Base-by-base conservation (phyloP, 1,140 invertebrate species). In the Pseudomyrmex cubaensis region DNA sequence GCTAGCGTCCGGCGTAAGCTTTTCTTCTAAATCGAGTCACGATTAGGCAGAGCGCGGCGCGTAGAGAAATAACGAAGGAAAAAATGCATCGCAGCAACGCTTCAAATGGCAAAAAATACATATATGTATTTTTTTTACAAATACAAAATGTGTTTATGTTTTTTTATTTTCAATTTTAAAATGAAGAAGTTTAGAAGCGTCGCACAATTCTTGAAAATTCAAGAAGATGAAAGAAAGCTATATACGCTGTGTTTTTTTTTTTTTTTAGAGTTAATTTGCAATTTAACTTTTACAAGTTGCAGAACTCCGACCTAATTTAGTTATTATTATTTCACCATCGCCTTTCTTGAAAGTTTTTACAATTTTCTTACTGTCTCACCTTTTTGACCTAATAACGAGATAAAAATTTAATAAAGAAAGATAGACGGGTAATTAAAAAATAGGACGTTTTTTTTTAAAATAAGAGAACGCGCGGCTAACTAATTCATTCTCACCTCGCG, bases 1-100 rank as follows among this genome's bases (percentile, higher is more conserved):
- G 20, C 20, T 56, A 15, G 22, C 22, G 50, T n/a, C 44, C 25
- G 35, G 48, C 22, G 44, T 61, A 78, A 80, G 35, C 74, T 87
- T 87, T 85, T 74, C 72, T 85, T 56, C 64, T 50, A 62, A 76
- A 74, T 57, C 85, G 78, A 22, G 54, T 77, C 85, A 78, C 74
- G 72, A 86, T 82, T 78, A 59, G 46, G 22, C 64, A 78, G 57
- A 35, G 73, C 59, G 15, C 25, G 0, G 44, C 52, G 8, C 8
- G 10, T 12, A 17, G 22, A 25, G 46, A 44, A 48, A 59, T 25
- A 48, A 50, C 3, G 57, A 66, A 15, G 3, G 48, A 15, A 4
- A 17, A 25, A n/a, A 74, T 35, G 12, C 17, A 12, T 46, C 7
- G 13, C 13, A 1, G 9, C 48, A 62, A 22, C 20, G 20, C 3